phyloP scores from a whole-genome alignment of 2,113 vertebrate genomes.

The Halcyon senegalensis region DNA sequence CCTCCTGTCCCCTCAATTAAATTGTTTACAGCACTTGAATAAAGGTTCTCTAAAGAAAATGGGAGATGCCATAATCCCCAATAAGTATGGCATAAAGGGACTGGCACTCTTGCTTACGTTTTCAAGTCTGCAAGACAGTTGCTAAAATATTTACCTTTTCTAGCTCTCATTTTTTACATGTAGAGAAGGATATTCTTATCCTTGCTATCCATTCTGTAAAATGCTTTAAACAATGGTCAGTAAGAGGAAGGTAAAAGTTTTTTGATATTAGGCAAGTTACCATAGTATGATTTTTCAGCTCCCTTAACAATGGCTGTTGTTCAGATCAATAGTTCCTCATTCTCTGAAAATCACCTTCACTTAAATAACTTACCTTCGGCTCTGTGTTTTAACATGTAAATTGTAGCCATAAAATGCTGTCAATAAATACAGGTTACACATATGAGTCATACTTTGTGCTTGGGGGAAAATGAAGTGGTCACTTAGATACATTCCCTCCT shows the following conservation, averaged over 20 bases:
- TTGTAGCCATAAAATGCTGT: background rate
- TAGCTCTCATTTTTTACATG: background rate
- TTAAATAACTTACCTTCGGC: background rate
- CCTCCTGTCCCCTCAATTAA: background rate
- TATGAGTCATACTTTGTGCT: background rate
- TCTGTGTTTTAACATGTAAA: background rate
- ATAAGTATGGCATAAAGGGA: background rate
- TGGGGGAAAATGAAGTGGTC: background rate
- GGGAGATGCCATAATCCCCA: background rate
- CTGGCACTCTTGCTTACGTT: background rate
- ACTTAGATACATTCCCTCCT: background rate
- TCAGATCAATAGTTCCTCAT: background rate
- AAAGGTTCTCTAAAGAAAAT: background rate
- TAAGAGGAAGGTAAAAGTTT: background rate
- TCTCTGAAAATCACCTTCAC: background rate
- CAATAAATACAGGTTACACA: background rate
- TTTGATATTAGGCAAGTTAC: background rate
- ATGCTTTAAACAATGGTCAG: background rate
- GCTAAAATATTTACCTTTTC: background rate
- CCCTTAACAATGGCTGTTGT: background rate
- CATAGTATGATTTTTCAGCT: background rate
- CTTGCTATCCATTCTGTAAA: background rate
- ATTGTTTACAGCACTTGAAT: background rate
- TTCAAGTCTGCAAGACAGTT: background rate
- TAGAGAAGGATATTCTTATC: background rate